These are phyloP conservation scores for Mythimna ferrago DNA, from an alignment of 2,888 invertebrate species.

Conservation along the genomic window DNA sequence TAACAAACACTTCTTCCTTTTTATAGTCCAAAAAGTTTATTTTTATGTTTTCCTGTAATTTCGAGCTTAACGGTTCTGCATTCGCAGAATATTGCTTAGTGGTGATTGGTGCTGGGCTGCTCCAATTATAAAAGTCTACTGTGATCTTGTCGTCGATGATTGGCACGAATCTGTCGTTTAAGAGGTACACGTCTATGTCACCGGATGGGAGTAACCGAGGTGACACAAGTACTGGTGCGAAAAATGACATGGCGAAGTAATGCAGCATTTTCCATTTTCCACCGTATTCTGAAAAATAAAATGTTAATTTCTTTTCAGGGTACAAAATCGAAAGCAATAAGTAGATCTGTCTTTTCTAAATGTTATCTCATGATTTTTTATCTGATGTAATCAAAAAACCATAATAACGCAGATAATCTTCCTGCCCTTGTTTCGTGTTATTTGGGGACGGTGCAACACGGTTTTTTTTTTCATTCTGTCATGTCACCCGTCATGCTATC, in stretches of 20 bases:
- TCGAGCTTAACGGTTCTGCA: slow-evolving; percentile 73
- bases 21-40: slow-evolving; percentile 72
- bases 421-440: too few relatives aligned
- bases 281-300: slow-evolving; percentile 91
- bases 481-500: too few relatives aligned
- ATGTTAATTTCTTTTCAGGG: not conserved
- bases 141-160: slow-evolving; percentile 85
- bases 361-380: too few relatives aligned
- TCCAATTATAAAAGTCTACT: slow-evolving; percentile 92
- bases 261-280: slow-evolving; percentile 97
- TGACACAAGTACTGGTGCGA: slow-evolving; percentile 94
- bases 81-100: slow-evolving; percentile 72
- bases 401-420: too few relatives aligned
- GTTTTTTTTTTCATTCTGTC: too few relatives aligned
- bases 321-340: not conserved
- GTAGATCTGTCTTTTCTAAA: too few relatives aligned
- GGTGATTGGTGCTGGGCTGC: slow-evolving; percentile 81
- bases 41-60: slow-evolving; percentile 74
- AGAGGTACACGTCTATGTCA: slow-evolving; percentile 91
- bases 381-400: too few relatives aligned
- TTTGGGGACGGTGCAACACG: too few relatives aligned
- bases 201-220: slow-evolving; percentile 88
- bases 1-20: slow-evolving; percentile 79
- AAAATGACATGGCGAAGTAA: slow-evolving; percentile 96
- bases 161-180: slow-evolving; percentile 91